These are phyloP conservation scores for Neocrepidodera transversa DNA, from an alignment of 2,888 invertebrate genomes.

Conservation along the genomic window DNA sequence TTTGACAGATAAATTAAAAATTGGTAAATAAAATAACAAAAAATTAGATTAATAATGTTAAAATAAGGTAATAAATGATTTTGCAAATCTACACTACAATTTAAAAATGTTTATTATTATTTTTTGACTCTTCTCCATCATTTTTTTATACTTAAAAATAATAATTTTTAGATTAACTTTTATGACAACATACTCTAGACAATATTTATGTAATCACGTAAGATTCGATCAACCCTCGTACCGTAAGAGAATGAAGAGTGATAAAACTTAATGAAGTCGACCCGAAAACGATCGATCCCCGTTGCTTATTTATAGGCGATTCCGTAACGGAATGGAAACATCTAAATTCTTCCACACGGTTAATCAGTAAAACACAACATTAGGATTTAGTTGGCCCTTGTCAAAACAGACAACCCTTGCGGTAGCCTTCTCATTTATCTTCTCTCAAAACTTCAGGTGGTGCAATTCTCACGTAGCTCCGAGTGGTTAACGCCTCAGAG, in stretches of 20 bases:
- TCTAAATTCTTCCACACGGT: conserved; percentile 32
- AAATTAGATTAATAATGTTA: too few relatives aligned
- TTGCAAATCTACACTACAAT: too few relatives aligned
- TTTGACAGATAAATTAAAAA: too few relatives aligned
- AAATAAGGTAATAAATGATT: too few relatives aligned
- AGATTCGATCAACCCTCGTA: background rate
- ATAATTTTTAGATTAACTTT: too few relatives aligned
- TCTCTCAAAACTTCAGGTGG: conserved; percentile 42
- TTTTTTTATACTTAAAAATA: too few relatives aligned
- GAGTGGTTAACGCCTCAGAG: conserved; percentile 29
- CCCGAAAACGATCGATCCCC: conserved; percentile 15
- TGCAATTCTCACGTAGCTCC: conserved; percentile 36
- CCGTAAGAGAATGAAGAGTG: background rate
- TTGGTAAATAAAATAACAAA: too few relatives aligned
- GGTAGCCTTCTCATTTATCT: conserved; percentile 42
- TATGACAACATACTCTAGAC: too few relatives aligned
- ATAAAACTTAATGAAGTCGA: conserved; percentile 16
- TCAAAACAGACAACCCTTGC: conserved; percentile 39
- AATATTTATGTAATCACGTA: too few relatives aligned
- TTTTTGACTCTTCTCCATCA: too few relatives aligned
- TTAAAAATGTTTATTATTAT: too few relatives aligned
- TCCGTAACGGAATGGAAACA: conserved; percentile 11
- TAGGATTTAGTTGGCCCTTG: conserved; percentile 38
- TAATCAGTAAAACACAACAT: conserved; percentile 37
- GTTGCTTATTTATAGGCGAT: conserved; percentile 21